Percentiles rank a stretch among this genome's conserved stretches.
These are phyloP conservation scores for Halcyon chelicuti DNA, from an alignment of 2,797 vertebrate species.

Conservation along the genomic window DNA sequence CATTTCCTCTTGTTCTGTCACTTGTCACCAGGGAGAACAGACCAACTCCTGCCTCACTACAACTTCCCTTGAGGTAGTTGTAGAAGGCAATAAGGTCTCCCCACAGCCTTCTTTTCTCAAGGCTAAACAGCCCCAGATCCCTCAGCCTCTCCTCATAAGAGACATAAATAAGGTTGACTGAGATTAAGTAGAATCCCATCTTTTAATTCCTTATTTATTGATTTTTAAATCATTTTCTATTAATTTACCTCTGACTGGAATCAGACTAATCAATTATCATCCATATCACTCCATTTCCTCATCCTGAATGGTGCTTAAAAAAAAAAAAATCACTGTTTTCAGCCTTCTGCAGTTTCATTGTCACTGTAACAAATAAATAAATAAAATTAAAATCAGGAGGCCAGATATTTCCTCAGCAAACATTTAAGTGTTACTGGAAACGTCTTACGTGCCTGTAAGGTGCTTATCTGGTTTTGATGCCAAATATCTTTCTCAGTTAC, in stretches of 20 bases:
- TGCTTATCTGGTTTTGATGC: background rate
- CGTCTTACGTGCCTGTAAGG: background rate
- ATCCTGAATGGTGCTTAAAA: background rate
- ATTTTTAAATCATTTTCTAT: background rate
- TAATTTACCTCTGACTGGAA: constrained; percentile 47
- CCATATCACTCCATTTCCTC: constrained; percentile 1
- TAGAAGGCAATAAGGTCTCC: too few species aligned
- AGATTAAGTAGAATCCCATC: background rate
- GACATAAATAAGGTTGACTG: background rate
- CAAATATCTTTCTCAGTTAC: constrained; percentile 28
- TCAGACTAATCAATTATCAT: constrained; percentile 13
- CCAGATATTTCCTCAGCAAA: constrained; percentile 28
- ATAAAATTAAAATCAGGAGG: constrained; percentile 31
- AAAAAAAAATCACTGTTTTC: background rate
- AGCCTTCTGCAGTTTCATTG: background rate
- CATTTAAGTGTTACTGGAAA: constrained; percentile 48
- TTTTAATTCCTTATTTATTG: constrained; percentile 12
- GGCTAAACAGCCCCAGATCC: too few species aligned
- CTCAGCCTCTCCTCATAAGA: too few species aligned
- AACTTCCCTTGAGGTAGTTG: too few species aligned
- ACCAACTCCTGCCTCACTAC: too few species aligned
- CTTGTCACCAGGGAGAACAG: too few species aligned
- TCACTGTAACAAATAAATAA: constrained; percentile 46
- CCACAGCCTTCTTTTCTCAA: too few species aligned
- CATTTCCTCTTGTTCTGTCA: too few species aligned